A percentile compares a stretch with the other conserved stretches of the same genome.
Evolutionary conservation across 2,888 invertebrate genomes (phyloP).

Genomic region (Acronicta leporina): DNA sequence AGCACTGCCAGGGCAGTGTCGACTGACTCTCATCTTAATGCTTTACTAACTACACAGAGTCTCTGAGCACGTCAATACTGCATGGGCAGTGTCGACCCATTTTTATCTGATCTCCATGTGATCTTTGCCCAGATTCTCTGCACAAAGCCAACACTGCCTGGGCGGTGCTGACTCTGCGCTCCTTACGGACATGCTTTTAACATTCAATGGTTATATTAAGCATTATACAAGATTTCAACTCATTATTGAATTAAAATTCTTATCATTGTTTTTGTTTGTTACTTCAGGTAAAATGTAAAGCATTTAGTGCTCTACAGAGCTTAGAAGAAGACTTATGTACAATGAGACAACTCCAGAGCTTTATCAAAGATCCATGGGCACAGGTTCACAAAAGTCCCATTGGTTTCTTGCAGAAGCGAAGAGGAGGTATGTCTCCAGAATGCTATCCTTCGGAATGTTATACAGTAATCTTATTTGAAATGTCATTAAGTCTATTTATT

Average conservation of each 20-base stretch:
- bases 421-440: slow-evolving; percentile 90
- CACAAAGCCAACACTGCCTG: slow-evolving; percentile 43
- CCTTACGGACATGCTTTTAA: slow-evolving; percentile 38
- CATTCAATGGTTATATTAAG: not conserved
- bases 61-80: slow-evolving; percentile 23
- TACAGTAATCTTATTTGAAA: not conserved
- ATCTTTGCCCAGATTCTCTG: slow-evolving; percentile 36
- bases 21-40: not conserved
- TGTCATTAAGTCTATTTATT: slow-evolving; percentile 30
- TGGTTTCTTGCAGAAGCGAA: slow-evolving; percentile 94
- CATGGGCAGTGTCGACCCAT: slow-evolving; percentile 5
- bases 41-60: slow-evolving; percentile 21
- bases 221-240: not conserved
- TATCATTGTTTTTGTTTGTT: slow-evolving; percentile 18
- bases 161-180: slow-evolving; percentile 39
- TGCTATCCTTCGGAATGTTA: not conserved
- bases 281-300: slow-evolving; percentile 94
- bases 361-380: slow-evolving; percentile 91
- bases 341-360: slow-evolving; percentile 93
- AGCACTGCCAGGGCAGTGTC: slow-evolving; percentile 46
- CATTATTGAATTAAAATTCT: not conserved
- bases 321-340: slow-evolving; percentile 96
- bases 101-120: not conserved
- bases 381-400: slow-evolving; percentile 96
- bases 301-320: slow-evolving; percentile 97